Conservation (phyloP, 2,113 vertebrate species). For the Struthidea cinerea region DNA sequence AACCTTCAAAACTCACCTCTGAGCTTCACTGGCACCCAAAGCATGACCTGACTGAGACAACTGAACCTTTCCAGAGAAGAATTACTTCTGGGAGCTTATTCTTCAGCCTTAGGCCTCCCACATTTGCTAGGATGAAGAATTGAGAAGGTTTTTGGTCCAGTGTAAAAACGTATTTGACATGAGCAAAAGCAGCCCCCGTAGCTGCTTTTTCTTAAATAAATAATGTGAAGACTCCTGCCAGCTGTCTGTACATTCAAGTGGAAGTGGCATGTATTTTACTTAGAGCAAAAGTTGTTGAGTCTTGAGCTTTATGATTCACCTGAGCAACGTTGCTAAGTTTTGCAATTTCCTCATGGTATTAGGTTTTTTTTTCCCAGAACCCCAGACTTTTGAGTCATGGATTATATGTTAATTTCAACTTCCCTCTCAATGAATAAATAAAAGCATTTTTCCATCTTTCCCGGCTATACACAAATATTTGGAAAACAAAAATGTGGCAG, state of each 20-base stretch:
- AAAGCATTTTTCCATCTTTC: not conserved
- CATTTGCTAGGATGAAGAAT: not conserved
- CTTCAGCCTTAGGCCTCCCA: not conserved
- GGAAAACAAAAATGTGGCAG: not conserved
- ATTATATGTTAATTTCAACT: not conserved
- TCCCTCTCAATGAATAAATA: not conserved
- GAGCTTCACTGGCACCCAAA: not conserved
- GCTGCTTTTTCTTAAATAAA: slow-evolving; percentile 7
- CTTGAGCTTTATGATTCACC: not conserved
- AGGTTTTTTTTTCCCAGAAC: not conserved
- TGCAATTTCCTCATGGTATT: not conserved
- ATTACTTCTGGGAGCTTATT: not conserved
- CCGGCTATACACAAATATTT: not conserved
- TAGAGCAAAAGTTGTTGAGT: not conserved
- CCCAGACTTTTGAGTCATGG: not conserved
- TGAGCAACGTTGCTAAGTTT: not conserved
- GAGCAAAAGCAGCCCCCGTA: not conserved
- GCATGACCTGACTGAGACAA: not conserved
- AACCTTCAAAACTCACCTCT: not conserved
- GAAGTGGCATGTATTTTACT: not conserved
- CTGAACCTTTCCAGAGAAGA: not conserved
- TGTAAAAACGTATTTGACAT: not conserved
- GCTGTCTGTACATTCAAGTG: not conserved
- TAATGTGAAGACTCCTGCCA: not conserved
- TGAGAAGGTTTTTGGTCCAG: not conserved